Evolutionary conservation across 2,797 vertebrate species (phyloP), one percentile per base, ranked within the genome.

Genomic region (Tarsius wallacei): DNA sequence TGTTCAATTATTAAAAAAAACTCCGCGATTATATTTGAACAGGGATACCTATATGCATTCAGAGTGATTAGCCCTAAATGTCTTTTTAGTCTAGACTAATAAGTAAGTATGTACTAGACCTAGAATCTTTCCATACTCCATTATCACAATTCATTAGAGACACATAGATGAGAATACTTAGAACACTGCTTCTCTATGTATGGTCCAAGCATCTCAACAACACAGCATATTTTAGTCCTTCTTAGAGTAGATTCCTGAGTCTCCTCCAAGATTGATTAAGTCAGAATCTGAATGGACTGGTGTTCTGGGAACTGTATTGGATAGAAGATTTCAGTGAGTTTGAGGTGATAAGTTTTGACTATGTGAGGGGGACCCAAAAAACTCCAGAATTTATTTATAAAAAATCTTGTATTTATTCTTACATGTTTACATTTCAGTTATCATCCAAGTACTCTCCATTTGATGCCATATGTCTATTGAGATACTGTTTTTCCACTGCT

Each of bases 11-110:
- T 42, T 42, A 74, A 73, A 51, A 71, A 7, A 93, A 86, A 68
- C 95, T 82, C 16, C 87, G 3, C 63, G 19, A 78, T 95, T 91
- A 76, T 91, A 26, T 81, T 93, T 84, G 53, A 89, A 91, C 51
- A 57, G 28, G 82, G 55, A 55, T 76, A 8, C 12, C 15, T 71
- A 36, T 70, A 63, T 26, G 10, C 2, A 77, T 78, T 36, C 4
- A 93, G 57, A 88, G 15, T 28, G 76, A 42, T 57, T 86, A 74
- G 33, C 13, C 24, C 12, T 66, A 91, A 91, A 57, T 86, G 86
- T 63, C 1, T 81, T 84, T 80, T 77, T 81, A 57, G 31, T 84
- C 10, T 87, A 93, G 74, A 83, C 78, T 71, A 73, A 89, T 70
- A 87, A 64, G 17, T 51, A 85, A 77, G 6, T 66, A 53, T 66